These are phyloP conservation scores for Conistra vaccinii DNA, from an alignment of 2,888 invertebrate species.

Conservation along the genomic window DNA sequence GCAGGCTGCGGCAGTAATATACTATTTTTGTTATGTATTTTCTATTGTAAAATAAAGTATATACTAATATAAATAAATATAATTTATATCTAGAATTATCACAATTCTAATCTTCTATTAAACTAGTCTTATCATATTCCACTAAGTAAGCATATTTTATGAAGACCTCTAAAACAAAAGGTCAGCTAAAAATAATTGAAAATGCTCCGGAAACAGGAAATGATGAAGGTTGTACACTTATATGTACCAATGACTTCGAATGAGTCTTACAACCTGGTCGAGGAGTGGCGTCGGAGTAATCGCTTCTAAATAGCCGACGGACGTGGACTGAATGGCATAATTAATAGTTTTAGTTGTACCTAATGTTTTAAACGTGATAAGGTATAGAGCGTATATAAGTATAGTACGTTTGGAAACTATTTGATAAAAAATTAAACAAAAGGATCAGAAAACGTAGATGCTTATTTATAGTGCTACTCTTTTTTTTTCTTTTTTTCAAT, in stretches of 20 bases:
- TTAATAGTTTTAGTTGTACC: constrained; percentile 29
- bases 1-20: no score
- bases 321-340: constrained; percentile 57
- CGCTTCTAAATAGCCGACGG: constrained; percentile 45
- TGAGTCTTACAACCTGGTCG: constrained; percentile 52
- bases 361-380: constrained; percentile 26
- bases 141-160: neutral
- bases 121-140: neutral
- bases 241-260: constrained; percentile 41
- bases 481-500: no score
- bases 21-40: no score
- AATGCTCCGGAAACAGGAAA: constrained; percentile 53
- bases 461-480: no score
- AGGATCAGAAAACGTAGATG: no score
- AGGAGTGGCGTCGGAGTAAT: constrained; percentile 56
- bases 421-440: no score
- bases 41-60: no score
- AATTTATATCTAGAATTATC: no score
- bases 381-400: neutral
- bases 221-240: constrained; percentile 37
- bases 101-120: no score
- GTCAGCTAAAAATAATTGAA: constrained; percentile 45
- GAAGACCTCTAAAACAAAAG: constrained; percentile 36
- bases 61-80: no score
- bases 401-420: no score